Evolutionary conservation across 2,888 invertebrate genomes (phyloP).

Genomic region (Pegoplata infirma): DNA sequence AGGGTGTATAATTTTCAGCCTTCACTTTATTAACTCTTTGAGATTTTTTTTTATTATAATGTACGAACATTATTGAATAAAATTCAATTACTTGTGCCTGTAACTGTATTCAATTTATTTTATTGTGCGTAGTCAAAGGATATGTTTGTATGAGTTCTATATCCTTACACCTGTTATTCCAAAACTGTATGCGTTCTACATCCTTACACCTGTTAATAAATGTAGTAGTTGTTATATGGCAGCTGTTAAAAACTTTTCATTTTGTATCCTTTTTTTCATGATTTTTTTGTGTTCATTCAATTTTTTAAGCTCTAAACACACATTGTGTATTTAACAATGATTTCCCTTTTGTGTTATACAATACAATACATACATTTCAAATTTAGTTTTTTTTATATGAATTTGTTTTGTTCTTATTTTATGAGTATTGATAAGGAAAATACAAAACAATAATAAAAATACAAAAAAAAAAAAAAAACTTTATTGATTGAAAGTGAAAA

Average conservation of each 20-base stretch:
- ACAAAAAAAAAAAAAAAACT: constrained; percentile 12
- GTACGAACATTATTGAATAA: not conserved
- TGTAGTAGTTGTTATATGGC: not conserved
- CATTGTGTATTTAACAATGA: not conserved
- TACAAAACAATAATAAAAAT: constrained; percentile 5
- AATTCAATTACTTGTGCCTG: not conserved
- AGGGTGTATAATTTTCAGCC: too few relatives aligned
- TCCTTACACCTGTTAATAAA: not conserved
- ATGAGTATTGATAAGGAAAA: not conserved
- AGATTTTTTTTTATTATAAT: too few relatives aligned
- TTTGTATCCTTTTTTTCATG: not conserved
- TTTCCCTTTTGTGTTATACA: not conserved
- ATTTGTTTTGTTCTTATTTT: constrained; percentile 1
- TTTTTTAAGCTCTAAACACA: not conserved
- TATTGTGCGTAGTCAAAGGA: not conserved
- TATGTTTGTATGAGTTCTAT: not conserved
- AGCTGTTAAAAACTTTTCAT: not conserved
- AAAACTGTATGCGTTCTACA: too few relatives aligned
- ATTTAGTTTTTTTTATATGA: not conserved
- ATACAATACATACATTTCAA: not conserved
- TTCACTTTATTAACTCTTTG: too few relatives aligned
- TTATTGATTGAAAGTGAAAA: constrained; percentile 36
- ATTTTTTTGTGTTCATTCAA: not conserved
- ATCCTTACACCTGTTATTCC: not conserved
- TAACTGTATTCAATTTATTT: not conserved